phyloP scores from a whole-genome alignment of 2,797 vertebrate genomes.

The Hoplostethus atlanticus region DNA sequence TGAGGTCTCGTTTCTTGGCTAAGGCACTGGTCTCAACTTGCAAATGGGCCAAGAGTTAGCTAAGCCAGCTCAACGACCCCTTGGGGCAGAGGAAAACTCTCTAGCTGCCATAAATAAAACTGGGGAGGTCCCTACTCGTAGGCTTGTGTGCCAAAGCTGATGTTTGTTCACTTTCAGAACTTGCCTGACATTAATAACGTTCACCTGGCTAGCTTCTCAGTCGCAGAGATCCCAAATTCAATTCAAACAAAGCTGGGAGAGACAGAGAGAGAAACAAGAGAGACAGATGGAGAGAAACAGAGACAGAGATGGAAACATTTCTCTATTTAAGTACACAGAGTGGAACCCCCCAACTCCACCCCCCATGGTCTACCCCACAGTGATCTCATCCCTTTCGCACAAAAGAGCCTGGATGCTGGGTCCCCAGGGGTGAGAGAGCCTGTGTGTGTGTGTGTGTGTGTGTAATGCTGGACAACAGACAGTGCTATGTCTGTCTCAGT shows the following conservation, averaged over 20 bases:
- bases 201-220: neutral
- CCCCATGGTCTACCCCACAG: slow-evolving; percentile 56
- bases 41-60: slow-evolving; percentile 47
- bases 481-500: slow-evolving; percentile 65
- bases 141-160: slow-evolving; percentile 3
- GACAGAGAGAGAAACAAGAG: neutral
- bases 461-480: slow-evolving; percentile 53
- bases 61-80: slow-evolving; percentile 31
- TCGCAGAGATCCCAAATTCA: slow-evolving; percentile 10
- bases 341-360: slow-evolving; percentile 57
- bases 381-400: slow-evolving; percentile 78
- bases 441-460: slow-evolving; percentile 43
- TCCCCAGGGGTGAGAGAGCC: slow-evolving; percentile 61
- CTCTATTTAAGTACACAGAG: slow-evolving; percentile 36
- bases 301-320: slow-evolving; percentile 15
- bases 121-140: slow-evolving; percentile 22
- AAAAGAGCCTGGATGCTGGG: slow-evolving; percentile 77
- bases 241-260: neutral
- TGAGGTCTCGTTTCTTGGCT: slow-evolving; percentile 54
- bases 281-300: neutral
- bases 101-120: slow-evolving; percentile 41
- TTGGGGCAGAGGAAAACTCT: slow-evolving; percentile 46
- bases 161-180: slow-evolving; percentile 16
- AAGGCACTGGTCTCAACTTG: slow-evolving; percentile 53
- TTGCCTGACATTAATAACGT: slow-evolving; percentile 1